These are phyloP conservation scores for Pseudorhombus dupliciocellatus DNA, from an alignment of 2,113 vertebrate species.

Conservation along the genomic window DNA sequence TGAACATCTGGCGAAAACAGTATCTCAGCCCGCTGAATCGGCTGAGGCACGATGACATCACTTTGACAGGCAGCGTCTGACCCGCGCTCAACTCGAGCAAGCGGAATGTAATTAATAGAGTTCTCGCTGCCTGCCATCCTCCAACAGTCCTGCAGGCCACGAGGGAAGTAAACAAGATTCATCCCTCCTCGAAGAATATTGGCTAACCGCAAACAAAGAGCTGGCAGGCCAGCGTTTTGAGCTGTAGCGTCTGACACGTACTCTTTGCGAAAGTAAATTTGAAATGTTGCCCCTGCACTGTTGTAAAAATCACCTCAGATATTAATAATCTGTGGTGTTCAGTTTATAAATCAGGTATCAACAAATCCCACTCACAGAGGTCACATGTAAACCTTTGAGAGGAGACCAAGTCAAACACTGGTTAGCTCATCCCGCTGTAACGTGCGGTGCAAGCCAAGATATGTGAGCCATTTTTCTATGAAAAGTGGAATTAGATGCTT, in stretches of 20 bases:
- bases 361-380: conserved; percentile 46
- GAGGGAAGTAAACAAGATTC: conserved; percentile 53
- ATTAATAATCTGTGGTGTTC: conserved; percentile 49
- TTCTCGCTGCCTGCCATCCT: conserved; percentile 33
- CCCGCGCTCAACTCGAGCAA: conserved; percentile 36
- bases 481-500: conserved; percentile 39
- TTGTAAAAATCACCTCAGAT: conserved; percentile 47
- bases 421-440: conserved; percentile 59
- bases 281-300: conserved; percentile 8
- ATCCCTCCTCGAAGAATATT: conserved; percentile 23
- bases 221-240: conserved; percentile 4
- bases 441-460: conserved; percentile 42
- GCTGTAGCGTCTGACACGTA: conserved; percentile 23
- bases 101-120: conserved; percentile 27
- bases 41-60: conserved; percentile 36
- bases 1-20: conserved; percentile 42
- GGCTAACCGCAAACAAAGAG: conserved; percentile 30
- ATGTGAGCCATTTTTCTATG: conserved; percentile 44
- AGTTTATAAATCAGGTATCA: conserved; percentile 47
- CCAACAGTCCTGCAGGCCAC: conserved; percentile 21
- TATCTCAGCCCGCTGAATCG: conserved; percentile 8
- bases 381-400: conserved; percentile 48
- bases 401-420: conserved; percentile 58
- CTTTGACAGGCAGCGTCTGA: conserved; percentile 20
- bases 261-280: conserved; percentile 9